Conservation (phyloP, 2,888 invertebrate species). For the Beris chalybata region DNA sequence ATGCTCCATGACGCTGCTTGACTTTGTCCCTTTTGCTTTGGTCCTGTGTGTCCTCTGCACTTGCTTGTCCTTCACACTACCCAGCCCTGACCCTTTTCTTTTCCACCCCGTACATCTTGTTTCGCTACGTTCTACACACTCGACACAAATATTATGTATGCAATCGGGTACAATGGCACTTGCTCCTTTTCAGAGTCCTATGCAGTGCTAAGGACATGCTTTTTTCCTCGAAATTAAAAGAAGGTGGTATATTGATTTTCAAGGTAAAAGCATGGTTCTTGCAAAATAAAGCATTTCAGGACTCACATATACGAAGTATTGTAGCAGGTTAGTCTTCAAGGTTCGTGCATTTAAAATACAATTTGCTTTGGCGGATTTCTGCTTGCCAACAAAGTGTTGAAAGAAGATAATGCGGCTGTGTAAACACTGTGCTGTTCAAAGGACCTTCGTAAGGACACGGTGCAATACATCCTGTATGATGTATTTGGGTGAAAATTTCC, state of each 20-base stretch:
- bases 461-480: too few species aligned
- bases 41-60: background rate
- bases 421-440: too few species aligned
- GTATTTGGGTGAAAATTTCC: too few species aligned
- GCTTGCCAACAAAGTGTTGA: too few species aligned
- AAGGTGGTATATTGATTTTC: slow-evolving; percentile 13
- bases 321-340: too few species aligned
- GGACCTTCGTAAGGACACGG: too few species aligned
- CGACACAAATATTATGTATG: too few species aligned
- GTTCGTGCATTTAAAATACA: too few species aligned
- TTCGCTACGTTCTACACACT: background rate
- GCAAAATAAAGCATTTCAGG: background rate
- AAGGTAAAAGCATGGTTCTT: slow-evolving; percentile 6
- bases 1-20: slow-evolving; percentile 25
- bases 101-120: background rate
- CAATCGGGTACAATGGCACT: too few species aligned
- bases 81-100: slow-evolving; percentile 24
- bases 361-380: too few species aligned
- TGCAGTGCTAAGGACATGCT: slow-evolving; percentile 18
- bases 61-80: slow-evolving; percentile 10
- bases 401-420: too few species aligned
- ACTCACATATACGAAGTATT: too few species aligned
- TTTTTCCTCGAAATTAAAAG: background rate
- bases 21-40: background rate
- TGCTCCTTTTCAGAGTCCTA: slow-evolving; percentile 1